Base-by-base conservation (phyloP, 2,113 vertebrate species). In the Fulica atra region DNA sequence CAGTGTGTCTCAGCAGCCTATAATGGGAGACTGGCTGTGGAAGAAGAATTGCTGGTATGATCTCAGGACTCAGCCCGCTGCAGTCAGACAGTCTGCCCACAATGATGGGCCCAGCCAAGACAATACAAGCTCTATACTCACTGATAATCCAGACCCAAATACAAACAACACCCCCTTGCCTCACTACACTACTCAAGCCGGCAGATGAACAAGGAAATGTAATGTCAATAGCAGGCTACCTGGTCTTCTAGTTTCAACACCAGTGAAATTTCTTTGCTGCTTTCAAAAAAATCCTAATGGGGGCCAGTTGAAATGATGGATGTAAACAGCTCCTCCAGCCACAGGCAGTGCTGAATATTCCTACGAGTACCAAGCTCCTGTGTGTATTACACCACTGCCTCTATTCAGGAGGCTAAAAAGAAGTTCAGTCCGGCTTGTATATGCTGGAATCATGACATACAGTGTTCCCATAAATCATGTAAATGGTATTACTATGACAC, bases 11-110 rank as follows among this genome's bases (percentile, higher is more conserved):
- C 87, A 93, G 68, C 81, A 94, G 87, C 89, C 94, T 94, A 78
- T 89, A 97, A 95, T 74, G 78, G 94, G 71, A 89, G 93, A 63
- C 66, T 80, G 85, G 85, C 89, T 97, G 94, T 94, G 92, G 95
- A 96, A 68, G 95, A 95, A 95, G 95, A 96, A 96, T 96, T 96
- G 95, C 96, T 96, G 95, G 95, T 97, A 94, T 96, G 94, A 96
- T 96, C 92, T 97, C 95, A 96, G 96, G 94, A 96, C 94, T 89
- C 59, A 96, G 89, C 81, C 95, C 93, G 95, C 96, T 97, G 96
- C 53, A 95, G 96, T 82, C 96, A 96, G 94, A 93, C 93, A 96
- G 96, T 97, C 96, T 97, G 96, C 96, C 95, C 95, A 96, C 95
- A 97, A 96, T 46, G 89, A 96, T 92, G 93, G 87, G 83, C 84